Percentiles rank a stretch among this genome's conserved stretches.
phyloP scores from a whole-genome alignment of 2,797 vertebrate genomes.

The Lutjanus argentimaculatus region DNA sequence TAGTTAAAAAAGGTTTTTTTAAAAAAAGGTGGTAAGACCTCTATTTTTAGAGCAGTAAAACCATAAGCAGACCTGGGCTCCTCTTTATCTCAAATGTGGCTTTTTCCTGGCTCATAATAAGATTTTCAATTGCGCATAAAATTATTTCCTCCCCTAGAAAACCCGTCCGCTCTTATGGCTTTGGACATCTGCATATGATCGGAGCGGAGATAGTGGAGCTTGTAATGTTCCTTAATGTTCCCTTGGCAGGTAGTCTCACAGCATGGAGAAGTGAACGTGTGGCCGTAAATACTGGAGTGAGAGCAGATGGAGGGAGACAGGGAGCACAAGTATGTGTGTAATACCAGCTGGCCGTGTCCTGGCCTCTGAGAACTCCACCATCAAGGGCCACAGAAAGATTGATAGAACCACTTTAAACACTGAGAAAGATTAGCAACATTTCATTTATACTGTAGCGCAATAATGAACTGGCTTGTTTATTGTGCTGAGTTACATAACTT shows the following conservation, averaged over 20 bases:
- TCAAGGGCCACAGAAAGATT: not conserved
- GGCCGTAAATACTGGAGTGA: constrained; percentile 40
- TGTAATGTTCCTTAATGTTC: constrained; percentile 19
- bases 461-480: not conserved
- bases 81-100: constrained; percentile 19
- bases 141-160: constrained; percentile 19
- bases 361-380: constrained; percentile 19
- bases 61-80: not conserved
- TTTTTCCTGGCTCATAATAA: constrained; percentile 11
- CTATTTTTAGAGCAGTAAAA: constrained; percentile 20
- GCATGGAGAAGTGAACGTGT: constrained; percentile 28
- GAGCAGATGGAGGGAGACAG: constrained; percentile 62
- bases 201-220: constrained; percentile 18
- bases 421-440: not conserved
- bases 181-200: constrained; percentile 28
- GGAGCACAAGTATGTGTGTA: constrained; percentile 41
- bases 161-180: not conserved
- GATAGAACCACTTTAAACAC: not conserved
- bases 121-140: constrained; percentile 5
- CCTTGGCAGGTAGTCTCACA: constrained; percentile 45
- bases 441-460: not conserved
- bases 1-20: not conserved
- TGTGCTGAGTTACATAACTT: not conserved
- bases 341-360: constrained; percentile 49
- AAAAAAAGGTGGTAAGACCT: constrained; percentile 17